These are phyloP conservation scores for Diorhabda carinulata DNA, from an alignment of 1,140 invertebrate species.

Conservation along the genomic window DNA sequence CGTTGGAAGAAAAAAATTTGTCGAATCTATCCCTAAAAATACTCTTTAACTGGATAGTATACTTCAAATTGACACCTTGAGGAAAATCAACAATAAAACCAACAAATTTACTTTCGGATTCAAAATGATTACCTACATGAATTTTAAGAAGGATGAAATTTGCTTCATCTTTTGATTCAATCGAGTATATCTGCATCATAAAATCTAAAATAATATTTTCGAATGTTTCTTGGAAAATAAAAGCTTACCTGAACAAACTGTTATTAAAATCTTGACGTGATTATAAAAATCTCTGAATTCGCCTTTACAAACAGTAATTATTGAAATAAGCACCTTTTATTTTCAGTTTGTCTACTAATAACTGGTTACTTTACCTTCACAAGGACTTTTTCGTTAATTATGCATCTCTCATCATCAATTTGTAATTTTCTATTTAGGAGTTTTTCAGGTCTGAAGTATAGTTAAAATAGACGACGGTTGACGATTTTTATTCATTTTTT, in stretches of 20 bases:
- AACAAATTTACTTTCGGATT: too few relatives aligned
- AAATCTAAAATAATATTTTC: too few relatives aligned
- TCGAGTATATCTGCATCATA: too few relatives aligned
- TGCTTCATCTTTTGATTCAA: too few relatives aligned
- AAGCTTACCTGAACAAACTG: not conserved
- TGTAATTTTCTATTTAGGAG: not conserved
- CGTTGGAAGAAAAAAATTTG: too few relatives aligned
- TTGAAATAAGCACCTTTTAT: not conserved
- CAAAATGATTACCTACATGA: too few relatives aligned
- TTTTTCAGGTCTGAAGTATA: not conserved
- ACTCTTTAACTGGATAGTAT: too few relatives aligned
- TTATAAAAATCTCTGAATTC: not conserved
- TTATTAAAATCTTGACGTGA: not conserved
- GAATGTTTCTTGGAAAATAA: too few relatives aligned
- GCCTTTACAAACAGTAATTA: not conserved
- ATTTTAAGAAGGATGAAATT: too few relatives aligned
- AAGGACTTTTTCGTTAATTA: not conserved
- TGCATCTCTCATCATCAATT: not conserved
- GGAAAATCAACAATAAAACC: too few relatives aligned
- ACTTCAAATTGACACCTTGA: too few relatives aligned
- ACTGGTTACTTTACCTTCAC: not conserved
- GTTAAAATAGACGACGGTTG: not conserved
- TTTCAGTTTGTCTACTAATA: not conserved
- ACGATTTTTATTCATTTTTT: not conserved
- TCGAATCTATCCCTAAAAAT: too few relatives aligned